Percentiles rank a stretch among this genome's conserved stretches.
Evolutionary conservation across 2,888 invertebrate species (phyloP).

Genomic region (Diogma glabrata): DNA sequence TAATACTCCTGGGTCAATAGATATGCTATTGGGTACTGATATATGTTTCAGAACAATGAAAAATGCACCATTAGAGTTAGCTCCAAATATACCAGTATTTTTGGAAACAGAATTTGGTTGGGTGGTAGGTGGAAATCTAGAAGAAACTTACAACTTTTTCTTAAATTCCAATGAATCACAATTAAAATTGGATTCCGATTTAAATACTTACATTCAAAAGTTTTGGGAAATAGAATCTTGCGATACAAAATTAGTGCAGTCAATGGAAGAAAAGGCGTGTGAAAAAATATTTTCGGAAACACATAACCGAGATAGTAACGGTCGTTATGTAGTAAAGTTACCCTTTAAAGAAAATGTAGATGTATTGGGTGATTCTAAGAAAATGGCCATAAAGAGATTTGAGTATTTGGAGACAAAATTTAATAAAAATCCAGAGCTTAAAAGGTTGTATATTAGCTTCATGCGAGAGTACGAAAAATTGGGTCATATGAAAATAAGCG

Average conservation of each 20-base stretch:
- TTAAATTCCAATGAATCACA: neutral
- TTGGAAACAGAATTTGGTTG: neutral
- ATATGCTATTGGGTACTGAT: neutral
- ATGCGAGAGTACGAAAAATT: conserved; percentile 19
- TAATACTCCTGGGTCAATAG: neutral
- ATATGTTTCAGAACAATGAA: neutral
- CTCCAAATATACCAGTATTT: neutral
- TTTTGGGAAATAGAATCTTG: conserved; percentile 19
- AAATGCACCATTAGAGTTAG: neutral
- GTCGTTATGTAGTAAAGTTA: conserved; percentile 18
- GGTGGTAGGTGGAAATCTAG: neutral
- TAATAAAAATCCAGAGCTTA: conserved; percentile 14
- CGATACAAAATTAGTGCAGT: conserved; percentile 1
- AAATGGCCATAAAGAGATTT: conserved; percentile 16
- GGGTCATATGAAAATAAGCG: conserved; percentile 18
- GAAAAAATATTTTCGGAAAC: conserved; percentile 18
- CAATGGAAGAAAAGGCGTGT: conserved; percentile 16
- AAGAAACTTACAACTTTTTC: neutral
- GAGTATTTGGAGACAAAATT: conserved; percentile 18
- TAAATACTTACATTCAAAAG: conserved; percentile 3
- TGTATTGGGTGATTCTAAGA: conserved; percentile 6
- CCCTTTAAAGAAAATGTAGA: conserved; percentile 17
- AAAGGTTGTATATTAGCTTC: conserved; percentile 17
- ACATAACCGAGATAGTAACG: conserved; percentile 10
- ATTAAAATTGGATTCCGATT: neutral